Conservation (phyloP, 2,888 invertebrate genomes). For the Acrocera orbiculus region DNA sequence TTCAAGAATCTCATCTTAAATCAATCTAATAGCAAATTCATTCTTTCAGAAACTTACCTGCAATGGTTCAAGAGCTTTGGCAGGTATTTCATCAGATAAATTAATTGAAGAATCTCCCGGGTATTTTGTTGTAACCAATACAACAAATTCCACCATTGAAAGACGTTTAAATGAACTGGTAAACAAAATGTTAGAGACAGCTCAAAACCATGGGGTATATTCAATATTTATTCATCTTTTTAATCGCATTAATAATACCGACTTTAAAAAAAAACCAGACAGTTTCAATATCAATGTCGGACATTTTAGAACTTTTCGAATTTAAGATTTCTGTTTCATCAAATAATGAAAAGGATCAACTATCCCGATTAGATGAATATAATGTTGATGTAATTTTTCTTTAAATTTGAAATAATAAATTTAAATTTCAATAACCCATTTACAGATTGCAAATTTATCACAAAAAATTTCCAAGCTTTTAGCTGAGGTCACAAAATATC, state of each 20-base stretch:
- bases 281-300: conserved; percentile 8
- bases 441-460: conserved; percentile 10
- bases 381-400: conserved; percentile 6
- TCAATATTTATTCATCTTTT: too few species aligned
- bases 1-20: not conserved
- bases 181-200: conserved; percentile 3
- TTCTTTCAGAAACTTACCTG: not conserved
- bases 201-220: conserved; percentile 4
- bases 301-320: conserved; percentile 12
- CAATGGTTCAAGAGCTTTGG: not conserved
- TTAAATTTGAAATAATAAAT: not conserved
- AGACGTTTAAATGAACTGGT: conserved; percentile 4
- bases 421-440: not conserved
- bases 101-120: too few species aligned
- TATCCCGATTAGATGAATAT: conserved; percentile 10
- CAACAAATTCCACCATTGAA: not conserved
- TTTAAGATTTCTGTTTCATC: conserved; percentile 9
- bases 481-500: conserved; percentile 11
- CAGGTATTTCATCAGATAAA: too few species aligned
- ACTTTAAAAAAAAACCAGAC: too few species aligned
- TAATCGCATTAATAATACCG: too few species aligned
- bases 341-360: conserved; percentile 9
- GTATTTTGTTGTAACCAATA: not conserved
- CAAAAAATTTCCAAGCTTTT: conserved; percentile 9
- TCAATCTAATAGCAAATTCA: not conserved